Evolutionary conservation across 1,140 invertebrate species (phyloP), one percentile per base, ranked within the genome.

Genomic region (Drosophila sp.): DNA sequence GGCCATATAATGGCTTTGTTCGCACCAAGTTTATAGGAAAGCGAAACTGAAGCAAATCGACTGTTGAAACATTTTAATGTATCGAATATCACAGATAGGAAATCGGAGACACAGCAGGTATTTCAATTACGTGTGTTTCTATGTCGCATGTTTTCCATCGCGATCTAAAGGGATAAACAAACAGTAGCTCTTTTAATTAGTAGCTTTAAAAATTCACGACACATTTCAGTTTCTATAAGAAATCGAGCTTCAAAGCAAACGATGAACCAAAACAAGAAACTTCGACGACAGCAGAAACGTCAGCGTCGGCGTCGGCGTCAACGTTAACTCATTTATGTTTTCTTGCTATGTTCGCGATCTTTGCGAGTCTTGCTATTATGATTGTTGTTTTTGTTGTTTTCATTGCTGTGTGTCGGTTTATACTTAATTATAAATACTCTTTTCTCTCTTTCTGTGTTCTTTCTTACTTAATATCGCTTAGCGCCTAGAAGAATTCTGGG

Each of bases 401-500:
- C 43, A 58, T 67, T 61, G 36, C 34, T 41, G 36, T 46, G n/a
- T n/a, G n/a, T n/a, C 21, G 1, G 21, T 21, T 62, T 43, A 56
- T 53, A 32, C 32, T 18, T 50, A 56, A 56, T 54, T 46, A 64
- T 64, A 46, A 32, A 48, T 48, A 41, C 1, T 1, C 16, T 57
- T 38, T 56, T 51, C 29, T 50, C 32, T 27, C 14, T 16, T 25
- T 25, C n/a, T n/a, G n/a, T n/a, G n/a, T n/a, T 16, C 27, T 64
- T 11, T 61, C 67, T 71, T 71, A 71, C 59, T 71, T 64, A 64
- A 70, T 56, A 71, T 6, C 34, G 7, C 48, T 71, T 46, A 63
- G 58, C 67, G 67, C 51, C 67, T 40, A 34, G 25, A 32, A 53
- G 16, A 53, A 34, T 54, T 67, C 29, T 72, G 46, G 70, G 70